Evolutionary conservation across 2,113 vertebrate species (phyloP).

Genomic region (Pseudopipra pipra): DNA sequence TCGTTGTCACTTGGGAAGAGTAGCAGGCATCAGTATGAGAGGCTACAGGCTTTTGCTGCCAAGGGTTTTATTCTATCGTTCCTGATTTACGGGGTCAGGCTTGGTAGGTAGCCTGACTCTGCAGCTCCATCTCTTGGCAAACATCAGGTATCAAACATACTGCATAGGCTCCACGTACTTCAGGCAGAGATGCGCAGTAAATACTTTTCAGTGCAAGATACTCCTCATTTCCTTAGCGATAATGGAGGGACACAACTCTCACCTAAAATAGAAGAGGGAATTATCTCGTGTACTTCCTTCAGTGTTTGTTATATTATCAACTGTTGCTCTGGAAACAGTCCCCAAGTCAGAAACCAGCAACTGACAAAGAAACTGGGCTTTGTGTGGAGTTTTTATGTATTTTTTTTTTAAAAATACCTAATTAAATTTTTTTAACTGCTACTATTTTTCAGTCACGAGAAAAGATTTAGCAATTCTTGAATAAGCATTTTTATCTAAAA

Average conservation of each 20-base stretch:
- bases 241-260: not conserved
- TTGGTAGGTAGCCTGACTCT: not conserved
- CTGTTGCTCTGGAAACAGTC: slow-evolving; percentile 35
- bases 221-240: not conserved
- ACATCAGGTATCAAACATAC: not conserved
- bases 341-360: not conserved
- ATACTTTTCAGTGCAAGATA: not conserved
- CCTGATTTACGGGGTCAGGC: not conserved
- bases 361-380: not conserved
- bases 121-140: slow-evolving; percentile 57
- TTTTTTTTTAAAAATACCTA: not conserved
- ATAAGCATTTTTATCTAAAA: not conserved
- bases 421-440: not conserved
- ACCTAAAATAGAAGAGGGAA: slow-evolving; percentile 43
- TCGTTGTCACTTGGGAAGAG: rapidly evolving
- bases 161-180: not conserved
- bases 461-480: not conserved
- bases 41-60: not conserved
- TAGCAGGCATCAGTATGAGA: not conserved
- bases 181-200: not conserved
- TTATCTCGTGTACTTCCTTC: not conserved
- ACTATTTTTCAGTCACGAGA: not conserved
- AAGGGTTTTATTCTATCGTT: not conserved
- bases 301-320: slow-evolving; percentile 2
- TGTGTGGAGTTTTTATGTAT: not conserved